These are phyloP conservation scores for Netelia melanura DNA, from an alignment of 2,888 invertebrate species.

Conservation along the genomic window DNA sequence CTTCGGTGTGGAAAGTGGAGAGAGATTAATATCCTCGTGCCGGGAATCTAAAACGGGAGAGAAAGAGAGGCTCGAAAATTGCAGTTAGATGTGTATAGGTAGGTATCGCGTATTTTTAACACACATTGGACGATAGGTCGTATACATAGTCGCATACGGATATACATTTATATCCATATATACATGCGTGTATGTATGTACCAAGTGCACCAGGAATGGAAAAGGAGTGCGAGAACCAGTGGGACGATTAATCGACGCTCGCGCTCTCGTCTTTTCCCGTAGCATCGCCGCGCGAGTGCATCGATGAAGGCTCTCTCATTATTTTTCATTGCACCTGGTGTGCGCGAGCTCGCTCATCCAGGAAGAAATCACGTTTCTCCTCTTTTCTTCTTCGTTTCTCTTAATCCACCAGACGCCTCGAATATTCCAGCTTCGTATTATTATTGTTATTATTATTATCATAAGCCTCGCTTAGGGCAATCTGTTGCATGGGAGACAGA, in stretches of 20 bases:
- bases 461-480: neutral
- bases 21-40: slow-evolving; percentile 46
- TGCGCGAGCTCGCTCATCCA: slow-evolving; percentile 45
- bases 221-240: slow-evolving; percentile 42
- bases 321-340: slow-evolving; percentile 54
- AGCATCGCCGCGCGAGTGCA: slow-evolving; percentile 22
- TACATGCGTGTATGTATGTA: neutral
- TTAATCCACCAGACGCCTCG: slow-evolving; percentile 26
- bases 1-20: slow-evolving; percentile 47
- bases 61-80: slow-evolving; percentile 28
- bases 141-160: neutral
- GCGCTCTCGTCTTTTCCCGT: slow-evolving; percentile 16
- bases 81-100: slow-evolving; percentile 6
- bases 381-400: slow-evolving; percentile 39
- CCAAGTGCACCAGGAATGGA: slow-evolving; percentile 3
- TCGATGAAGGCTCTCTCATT: slow-evolving; percentile 36
- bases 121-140: neutral
- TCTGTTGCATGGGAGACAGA: slow-evolving; percentile 12
- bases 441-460: slow-evolving; percentile 16
- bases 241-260: slow-evolving; percentile 56
- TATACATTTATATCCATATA: neutral
- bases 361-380: slow-evolving; percentile 54
- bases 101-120: neutral
- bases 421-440: slow-evolving; percentile 2
- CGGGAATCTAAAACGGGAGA: slow-evolving; percentile 1